A percentile compares a stretch with the other conserved stretches of the same genome.
phyloP scores from a whole-genome alignment of 2,113 vertebrate genomes.

The Vicugna pacos region DNA sequence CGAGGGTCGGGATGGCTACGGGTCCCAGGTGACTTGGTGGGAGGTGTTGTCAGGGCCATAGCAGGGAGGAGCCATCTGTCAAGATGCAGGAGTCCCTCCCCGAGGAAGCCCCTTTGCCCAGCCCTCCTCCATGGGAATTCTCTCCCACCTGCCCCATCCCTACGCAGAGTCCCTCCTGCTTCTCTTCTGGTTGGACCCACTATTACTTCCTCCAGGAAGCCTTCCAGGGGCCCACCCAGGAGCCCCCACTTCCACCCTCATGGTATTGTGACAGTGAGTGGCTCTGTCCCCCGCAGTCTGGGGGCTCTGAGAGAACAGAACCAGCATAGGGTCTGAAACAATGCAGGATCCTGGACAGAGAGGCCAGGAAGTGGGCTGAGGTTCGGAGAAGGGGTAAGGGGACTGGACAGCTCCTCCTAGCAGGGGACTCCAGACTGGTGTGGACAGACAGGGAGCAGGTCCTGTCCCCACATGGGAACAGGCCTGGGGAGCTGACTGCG shows the following conservation, averaged over 20 bases:
- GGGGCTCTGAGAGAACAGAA: neutral
- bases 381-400: neutral
- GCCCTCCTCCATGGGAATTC: neutral
- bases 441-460: neutral
- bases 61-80: neutral
- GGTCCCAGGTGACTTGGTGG: neutral
- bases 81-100: neutral
- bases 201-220: neutral
- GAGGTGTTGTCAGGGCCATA: neutral
- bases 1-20: too few relatives aligned
- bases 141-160: too few relatives aligned
- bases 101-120: neutral
- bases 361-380: neutral
- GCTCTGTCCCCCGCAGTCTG: neutral
- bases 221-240: neutral
- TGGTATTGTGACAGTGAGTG: neutral
- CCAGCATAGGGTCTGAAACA: neutral
- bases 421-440: neutral
- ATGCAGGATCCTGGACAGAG: neutral
- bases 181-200: neutral
- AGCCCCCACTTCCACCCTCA: neutral
- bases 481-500: too few relatives aligned
- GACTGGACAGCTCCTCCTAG: neutral
- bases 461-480: neutral
- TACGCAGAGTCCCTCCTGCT: neutral